phyloP scores from a whole-genome alignment of 2,888 invertebrate species.

The Synergus umbraculus region DNA sequence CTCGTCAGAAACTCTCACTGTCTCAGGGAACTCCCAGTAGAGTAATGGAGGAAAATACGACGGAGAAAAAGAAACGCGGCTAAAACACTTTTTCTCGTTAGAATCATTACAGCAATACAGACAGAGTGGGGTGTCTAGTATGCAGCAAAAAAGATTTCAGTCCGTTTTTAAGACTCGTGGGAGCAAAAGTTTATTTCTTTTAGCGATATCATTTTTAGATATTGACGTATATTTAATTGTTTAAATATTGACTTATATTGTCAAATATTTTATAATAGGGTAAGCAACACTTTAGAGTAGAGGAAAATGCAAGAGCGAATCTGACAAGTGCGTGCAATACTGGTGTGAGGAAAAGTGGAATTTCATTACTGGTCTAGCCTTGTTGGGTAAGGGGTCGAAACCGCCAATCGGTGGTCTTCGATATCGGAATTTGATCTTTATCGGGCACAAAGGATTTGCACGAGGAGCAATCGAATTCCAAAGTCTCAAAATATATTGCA shows the following conservation, averaged over 20 bases:
- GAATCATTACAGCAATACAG: not conserved
- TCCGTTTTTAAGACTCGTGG: not conserved
- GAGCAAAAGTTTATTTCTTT: not conserved
- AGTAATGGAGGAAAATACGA: conserved; percentile 9
- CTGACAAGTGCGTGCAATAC: conserved; percentile 7
- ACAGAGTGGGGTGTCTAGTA: not conserved
- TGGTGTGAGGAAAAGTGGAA: conserved; percentile 58
- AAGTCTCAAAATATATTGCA: conserved; percentile 63
- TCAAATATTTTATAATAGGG: not conserved
- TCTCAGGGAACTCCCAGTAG: not conserved
- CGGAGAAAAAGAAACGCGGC: not conserved
- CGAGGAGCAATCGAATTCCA: conserved; percentile 60
- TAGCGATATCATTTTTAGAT: not conserved
- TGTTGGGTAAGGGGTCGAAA: conserved; percentile 47
- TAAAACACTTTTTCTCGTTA: conserved; percentile 25
- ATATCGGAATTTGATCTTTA: conserved; percentile 71
- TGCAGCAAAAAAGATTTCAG: not conserved
- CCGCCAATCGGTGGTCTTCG: conserved; percentile 62
- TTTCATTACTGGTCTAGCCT: conserved; percentile 63
- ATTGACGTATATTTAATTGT: no score
- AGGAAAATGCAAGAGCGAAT: not conserved
- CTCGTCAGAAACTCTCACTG: conserved; percentile 26
- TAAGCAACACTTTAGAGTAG: not conserved
- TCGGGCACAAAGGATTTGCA: conserved; percentile 57
- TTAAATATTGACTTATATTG: not conserved